phyloP scores from a whole-genome alignment of 2,888 invertebrate genomes.

The Tetrapedia diversipes region DNA sequence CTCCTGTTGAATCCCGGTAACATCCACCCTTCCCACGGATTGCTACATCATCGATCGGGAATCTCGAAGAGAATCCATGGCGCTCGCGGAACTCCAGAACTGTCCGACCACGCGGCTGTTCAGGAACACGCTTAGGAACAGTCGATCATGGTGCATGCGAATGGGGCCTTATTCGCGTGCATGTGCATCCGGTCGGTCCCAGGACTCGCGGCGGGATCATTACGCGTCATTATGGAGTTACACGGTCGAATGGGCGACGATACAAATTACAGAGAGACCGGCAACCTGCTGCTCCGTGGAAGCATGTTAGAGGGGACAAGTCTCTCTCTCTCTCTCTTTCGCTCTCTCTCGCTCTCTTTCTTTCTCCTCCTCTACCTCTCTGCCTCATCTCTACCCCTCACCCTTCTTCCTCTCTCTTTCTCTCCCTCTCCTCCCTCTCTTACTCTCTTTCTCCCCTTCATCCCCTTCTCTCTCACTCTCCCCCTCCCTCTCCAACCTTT shows the following conservation, averaged over 20 bases:
- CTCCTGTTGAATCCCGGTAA: neutral
- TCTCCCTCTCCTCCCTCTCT: too few relatives aligned
- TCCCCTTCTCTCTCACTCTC: too few relatives aligned
- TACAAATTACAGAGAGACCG: conserved; percentile 79
- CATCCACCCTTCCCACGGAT: neutral
- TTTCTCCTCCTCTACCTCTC: too few relatives aligned
- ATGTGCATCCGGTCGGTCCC: conserved; percentile 49
- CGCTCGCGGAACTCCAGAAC: conserved; percentile 18
- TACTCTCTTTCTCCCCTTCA: too few relatives aligned
- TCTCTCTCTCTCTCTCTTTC: too few relatives aligned
- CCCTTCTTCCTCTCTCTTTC: too few relatives aligned
- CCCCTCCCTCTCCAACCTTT: too few relatives aligned
- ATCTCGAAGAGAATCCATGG: conserved; percentile 14
- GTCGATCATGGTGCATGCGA: too few relatives aligned
- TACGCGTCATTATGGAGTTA: conserved; percentile 80
- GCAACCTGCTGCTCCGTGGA: conserved; percentile 59
- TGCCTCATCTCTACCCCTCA: too few relatives aligned
- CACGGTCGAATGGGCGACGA: conserved; percentile 79
- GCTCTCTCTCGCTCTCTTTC: too few relatives aligned
- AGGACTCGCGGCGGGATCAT: conserved; percentile 74
- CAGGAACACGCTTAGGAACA: conserved; percentile 9
- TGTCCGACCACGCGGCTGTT: conserved; percentile 4
- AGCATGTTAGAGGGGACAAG: conserved; percentile 25
- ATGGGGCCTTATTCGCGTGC: too few relatives aligned
- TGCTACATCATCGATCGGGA: too few relatives aligned